These are phyloP conservation scores for Achroia grisella DNA, from an alignment of 1,140 invertebrate genomes.

Conservation along the genomic window DNA sequence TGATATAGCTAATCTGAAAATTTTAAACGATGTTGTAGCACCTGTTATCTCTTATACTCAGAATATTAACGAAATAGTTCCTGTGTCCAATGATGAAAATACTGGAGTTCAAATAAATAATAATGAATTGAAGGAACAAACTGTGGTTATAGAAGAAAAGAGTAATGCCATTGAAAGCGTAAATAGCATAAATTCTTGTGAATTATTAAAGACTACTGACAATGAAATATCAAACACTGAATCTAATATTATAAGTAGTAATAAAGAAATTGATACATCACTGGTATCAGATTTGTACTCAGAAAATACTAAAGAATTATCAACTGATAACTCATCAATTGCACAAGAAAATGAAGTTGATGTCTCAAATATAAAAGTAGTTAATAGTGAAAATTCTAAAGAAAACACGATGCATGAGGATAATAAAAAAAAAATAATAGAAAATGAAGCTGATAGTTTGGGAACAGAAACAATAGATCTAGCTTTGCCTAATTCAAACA, in stretches of 20 bases:
- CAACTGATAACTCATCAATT: no score
- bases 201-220: no score
- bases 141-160: no score
- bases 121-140: no score
- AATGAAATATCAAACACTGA: background rate
- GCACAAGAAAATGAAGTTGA: no score
- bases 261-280: background rate
- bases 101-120: background rate
- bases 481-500: no score
- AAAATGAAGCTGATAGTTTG: background rate
- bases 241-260: background rate
- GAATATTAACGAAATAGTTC: slow-evolving; percentile 2
- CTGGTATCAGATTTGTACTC: background rate
- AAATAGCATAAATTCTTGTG: no score
- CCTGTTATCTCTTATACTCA: background rate
- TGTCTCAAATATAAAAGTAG: no score
- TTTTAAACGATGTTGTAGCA: no score
- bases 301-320: background rate
- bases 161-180: background rate
- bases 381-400: no score
- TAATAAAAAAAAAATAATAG: background rate
- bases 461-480: background rate
- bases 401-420: no score
- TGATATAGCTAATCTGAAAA: no score
- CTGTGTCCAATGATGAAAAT: slow-evolving; percentile 10